Conservation (phyloP, 2,888 invertebrate species). For the Empis stercorea region DNA sequence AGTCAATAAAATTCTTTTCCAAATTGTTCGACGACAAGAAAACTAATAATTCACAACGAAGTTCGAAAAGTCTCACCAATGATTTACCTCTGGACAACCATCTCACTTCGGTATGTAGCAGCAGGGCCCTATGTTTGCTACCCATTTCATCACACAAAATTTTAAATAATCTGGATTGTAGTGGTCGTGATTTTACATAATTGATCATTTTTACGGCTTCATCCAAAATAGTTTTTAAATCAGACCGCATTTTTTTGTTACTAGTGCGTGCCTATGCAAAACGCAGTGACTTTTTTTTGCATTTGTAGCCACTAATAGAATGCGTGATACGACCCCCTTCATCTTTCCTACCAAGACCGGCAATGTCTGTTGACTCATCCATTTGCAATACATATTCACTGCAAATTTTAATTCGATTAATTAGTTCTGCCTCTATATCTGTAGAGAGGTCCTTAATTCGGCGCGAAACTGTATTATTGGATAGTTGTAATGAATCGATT, state of each 20-base stretch:
- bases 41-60: too few species aligned
- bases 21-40: too few species aligned
- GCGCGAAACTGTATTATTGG: not conserved
- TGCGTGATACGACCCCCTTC: too few species aligned
- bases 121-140: not conserved
- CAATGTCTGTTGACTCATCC: conserved; percentile 2
- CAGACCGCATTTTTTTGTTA: not conserved
- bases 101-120: not conserved
- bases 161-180: not conserved
- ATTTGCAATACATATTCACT: conserved; percentile 6
- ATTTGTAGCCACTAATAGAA: too few species aligned
- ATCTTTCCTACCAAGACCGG: not conserved
- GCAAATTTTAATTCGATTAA: conserved; percentile 1
- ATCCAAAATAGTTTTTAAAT: not conserved
- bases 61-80: not conserved
- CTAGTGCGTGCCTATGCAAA: not conserved
- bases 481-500: conserved; percentile 1
- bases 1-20: too few species aligned
- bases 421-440: not conserved
- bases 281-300: too few species aligned
- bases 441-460: not conserved
- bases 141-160: conserved; percentile 1
- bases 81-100: not conserved
- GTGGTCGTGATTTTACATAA: conserved; percentile 1
- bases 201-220: not conserved